Evolutionary conservation across 92 coral and sea anemone species (phyloP), one percentile per base, ranked within the genome.

Genomic region (Phenganax marumi): DNA sequence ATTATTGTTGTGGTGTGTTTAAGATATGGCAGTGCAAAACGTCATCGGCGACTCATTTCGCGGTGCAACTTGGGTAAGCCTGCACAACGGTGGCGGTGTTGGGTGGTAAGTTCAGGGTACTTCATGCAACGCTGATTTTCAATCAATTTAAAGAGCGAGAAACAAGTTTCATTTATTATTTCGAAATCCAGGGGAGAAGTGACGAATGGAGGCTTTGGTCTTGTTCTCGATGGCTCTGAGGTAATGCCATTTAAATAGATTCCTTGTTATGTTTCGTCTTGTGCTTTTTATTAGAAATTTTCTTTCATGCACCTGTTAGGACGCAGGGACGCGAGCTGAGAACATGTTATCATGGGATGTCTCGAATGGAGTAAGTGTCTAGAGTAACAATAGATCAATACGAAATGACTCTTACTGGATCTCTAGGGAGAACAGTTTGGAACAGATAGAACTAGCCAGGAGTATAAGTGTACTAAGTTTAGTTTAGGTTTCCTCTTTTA

Each of bases 21-120:
- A 61, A 96, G 99, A 96, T 77, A 96, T 96, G 99, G 99, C 99
- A 12, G 92, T 96, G 52, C 99, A 96, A 66, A 96, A 96, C 65
- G 94, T 80, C 65, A 91, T 93, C 24, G 99, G 99, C 9, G 99
- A 92, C 68, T 81, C 99, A 0, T 96, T 96, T 84, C 91, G 99
- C 14, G 99, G 99, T 54, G 99, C 99, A 16, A 96, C 99, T 1
- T 96, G 99, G 99, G 97, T 96, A 0, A 88, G 97, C 13, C 77
- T 96, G 12, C 99, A 96, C 83, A 96, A 96, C 52, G 99, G 99
- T 9, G 99, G 99, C 3, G 99, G 99, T 17, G 92, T 88, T 43
- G 99, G 99, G 57, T 96, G 99, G 99, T 96, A 85, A 86, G 94
- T 64, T 24, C 11, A 19, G 16, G 3, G 9, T 16, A 58, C 21